Base-by-base conservation (phyloP, 2,113 vertebrate genomes). In the Actenoides hombroni region DNA sequence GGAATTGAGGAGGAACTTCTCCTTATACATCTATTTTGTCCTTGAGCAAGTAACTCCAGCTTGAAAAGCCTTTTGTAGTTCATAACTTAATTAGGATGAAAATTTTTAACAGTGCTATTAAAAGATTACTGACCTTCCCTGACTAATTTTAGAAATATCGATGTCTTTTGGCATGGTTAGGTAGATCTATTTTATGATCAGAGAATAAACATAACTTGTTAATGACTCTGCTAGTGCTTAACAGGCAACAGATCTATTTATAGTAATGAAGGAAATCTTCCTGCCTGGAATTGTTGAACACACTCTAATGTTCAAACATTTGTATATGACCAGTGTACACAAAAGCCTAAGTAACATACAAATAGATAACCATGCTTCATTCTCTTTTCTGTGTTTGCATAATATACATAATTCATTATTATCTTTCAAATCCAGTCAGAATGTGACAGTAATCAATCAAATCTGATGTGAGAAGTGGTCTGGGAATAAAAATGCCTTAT, bases 161-260 rank as follows among this genome's bases (percentile, higher is more conserved):
- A 86, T 92, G 83, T 88, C 37, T 8, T 59, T 83, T 92, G 91
- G 91, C 86, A 75, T 64, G 68, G 57, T 23, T 81, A 88, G 54
- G 73, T 88, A 70, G 60, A 93, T 84, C 80, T 95, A 71, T 94
- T 94, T 96, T 96, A 88, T 91, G 60, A 84, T 96, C 68, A 71
- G 73, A 88, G 76, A 90, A 78, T 74, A 48, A 56, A 75, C 73
- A 81, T 94, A 88, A 60, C 83, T 81, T 54, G n/a, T 75, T 94
- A 96, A 88, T 97, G 83, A 90, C 76, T 94, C 25, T 73, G 19
- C 54, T 54, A 37, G 53, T 44, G 54, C 63, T 94, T 93, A 77
- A 82, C 46, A 86, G 86, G 39, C 64, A 94, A 51, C 71, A 68
- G 29, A 49, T 70, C 73, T 96, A 81, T 83, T 90, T 92, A 67